Conservation (phyloP, 2,113 vertebrate species). For the Cyanistes caeruleus region DNA sequence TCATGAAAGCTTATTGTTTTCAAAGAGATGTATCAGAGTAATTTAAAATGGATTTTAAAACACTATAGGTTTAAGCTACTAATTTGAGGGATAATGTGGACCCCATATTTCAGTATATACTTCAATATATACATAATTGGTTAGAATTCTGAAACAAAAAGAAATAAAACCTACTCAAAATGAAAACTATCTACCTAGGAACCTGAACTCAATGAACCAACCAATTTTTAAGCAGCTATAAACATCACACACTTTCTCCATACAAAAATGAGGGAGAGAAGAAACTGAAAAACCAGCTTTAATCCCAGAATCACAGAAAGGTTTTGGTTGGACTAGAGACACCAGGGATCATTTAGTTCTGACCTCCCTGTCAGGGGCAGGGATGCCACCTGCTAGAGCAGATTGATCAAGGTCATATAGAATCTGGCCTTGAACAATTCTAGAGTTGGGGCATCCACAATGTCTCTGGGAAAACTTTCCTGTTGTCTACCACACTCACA, state of each 20-base stretch:
- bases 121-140: neutral
- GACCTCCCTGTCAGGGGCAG: neutral
- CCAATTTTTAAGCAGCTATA: neutral
- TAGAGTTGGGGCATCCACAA: neutral
- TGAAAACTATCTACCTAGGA: neutral
- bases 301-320: neutral
- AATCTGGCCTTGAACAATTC: neutral
- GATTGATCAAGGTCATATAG: neutral
- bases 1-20: neutral
- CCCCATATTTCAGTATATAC: neutral
- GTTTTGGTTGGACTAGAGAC: neutral
- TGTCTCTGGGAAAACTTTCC: neutral
- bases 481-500: neutral
- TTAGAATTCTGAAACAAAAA: neutral
- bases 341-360: neutral
- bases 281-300: neutral
- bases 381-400: neutral
- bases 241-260: neutral
- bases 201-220: neutral
- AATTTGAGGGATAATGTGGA: neutral
- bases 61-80: neutral
- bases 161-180: neutral
- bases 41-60: neutral
- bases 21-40: neutral
- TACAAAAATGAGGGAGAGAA: neutral